These are phyloP conservation scores for Mamestra configurata DNA, from an alignment of 1,140 invertebrate genomes.

Conservation along the genomic window DNA sequence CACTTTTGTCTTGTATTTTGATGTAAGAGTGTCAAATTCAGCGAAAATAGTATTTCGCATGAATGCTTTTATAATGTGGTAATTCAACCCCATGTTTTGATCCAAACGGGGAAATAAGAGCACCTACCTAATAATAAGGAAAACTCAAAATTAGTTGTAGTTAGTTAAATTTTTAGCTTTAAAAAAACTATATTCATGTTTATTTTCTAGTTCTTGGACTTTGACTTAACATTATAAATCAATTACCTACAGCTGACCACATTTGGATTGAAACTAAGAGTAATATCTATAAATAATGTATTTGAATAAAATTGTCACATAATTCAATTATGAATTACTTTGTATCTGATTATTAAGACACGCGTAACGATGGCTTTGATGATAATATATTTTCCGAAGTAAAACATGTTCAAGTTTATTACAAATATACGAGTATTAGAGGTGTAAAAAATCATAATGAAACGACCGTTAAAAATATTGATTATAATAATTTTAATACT, in stretches of 20 bases:
- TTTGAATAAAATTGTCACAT: constrained; percentile 26
- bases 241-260: constrained; percentile 21
- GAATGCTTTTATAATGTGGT: background rate
- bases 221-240: background rate
- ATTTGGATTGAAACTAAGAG: constrained; percentile 27
- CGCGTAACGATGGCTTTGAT: background rate
- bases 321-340: constrained; percentile 29
- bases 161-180: background rate
- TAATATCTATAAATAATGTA: constrained; percentile 41
- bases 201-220: constrained; percentile 2
- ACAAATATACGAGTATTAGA: background rate
- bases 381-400: background rate
- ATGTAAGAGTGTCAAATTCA: background rate
- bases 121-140: too few species aligned
- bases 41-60: background rate
- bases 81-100: too few species aligned
- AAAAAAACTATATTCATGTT: background rate
- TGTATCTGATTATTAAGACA: background rate
- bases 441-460: background rate
- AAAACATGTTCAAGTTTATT: background rate
- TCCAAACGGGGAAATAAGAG: too few species aligned
- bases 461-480: background rate
- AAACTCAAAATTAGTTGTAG: too few species aligned
- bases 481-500: background rate
- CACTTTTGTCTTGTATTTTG: too few species aligned